Conservation (phyloP, 2,888 invertebrate species). For the Pseudococcus jackbeardsleyi region DNA sequence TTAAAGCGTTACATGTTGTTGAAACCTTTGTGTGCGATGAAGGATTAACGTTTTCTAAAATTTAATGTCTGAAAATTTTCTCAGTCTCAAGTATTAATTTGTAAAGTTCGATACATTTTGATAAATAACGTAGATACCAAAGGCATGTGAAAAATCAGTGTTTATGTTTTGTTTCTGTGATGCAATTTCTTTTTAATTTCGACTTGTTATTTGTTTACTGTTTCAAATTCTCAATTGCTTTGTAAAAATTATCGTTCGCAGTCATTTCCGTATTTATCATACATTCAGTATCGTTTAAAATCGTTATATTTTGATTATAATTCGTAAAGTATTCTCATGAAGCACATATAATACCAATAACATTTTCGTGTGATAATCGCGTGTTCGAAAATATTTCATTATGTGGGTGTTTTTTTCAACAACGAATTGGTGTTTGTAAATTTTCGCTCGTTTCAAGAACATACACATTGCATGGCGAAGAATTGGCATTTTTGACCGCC, state of each 20-base stretch:
- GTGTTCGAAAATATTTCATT: conserved; percentile 55
- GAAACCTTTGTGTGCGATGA: conserved; percentile 60
- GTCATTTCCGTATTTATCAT: conserved; percentile 41
- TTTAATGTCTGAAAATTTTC: conserved; percentile 35
- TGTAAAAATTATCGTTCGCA: conserved; percentile 56
- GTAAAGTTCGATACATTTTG: neutral
- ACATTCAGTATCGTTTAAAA: neutral
- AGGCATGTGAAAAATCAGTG: conserved; percentile 57
- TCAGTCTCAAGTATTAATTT: neutral
- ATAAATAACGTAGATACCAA: conserved; percentile 42
- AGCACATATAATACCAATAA: conserved; percentile 10
- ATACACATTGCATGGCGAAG: conserved; percentile 15
- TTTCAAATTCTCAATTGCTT: conserved; percentile 57
- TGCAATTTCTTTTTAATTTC: conserved; percentile 61
- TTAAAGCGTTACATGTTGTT: conserved; percentile 63
- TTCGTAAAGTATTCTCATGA: neutral
- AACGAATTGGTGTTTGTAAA: conserved; percentile 39
- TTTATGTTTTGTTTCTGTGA: conserved; percentile 61
- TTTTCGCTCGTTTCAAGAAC: conserved; percentile 32
- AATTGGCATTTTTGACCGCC: neutral
- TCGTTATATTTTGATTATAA: neutral
- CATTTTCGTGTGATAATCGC: conserved; percentile 48
- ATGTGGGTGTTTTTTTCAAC: conserved; percentile 49
- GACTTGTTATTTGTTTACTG: conserved; percentile 61
- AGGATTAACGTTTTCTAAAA: conserved; percentile 30